Evolutionary conservation across 1,140 invertebrate species (phyloP), one percentile per base, ranked within the genome.

Genomic region (Drosophila ananassae): DNA sequence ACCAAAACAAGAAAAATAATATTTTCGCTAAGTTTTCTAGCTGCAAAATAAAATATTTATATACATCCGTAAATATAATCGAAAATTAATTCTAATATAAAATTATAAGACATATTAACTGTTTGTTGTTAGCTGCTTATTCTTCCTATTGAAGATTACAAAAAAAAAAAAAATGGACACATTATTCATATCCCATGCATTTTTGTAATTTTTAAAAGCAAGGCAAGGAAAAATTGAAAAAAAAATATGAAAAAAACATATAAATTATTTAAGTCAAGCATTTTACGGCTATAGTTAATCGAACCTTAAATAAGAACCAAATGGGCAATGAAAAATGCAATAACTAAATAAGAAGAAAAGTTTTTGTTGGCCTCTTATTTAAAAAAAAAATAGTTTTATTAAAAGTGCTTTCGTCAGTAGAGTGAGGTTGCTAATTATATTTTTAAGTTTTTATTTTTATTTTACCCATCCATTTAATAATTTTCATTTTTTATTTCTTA

Each of bases 101-200:
- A 28, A 52, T 44, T 59, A 59, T 48, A 83, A 63, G 57, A 57
- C 73, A 59, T 79, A 77, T 71, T 84, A 84, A 84, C 81, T 84
- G 81, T 84, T 83, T 89, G 82, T 89, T 89, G 83, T 89, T 89
- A 89, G 83, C 83, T 83, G 83, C 83, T 89, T 89, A 76, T 76
- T 89, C 82, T 87, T 87, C 82, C 82, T 87, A 87, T 89, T 87
- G 82, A 87, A 87, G 82, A 87, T 73, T 82, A 72, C 58, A 54
- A 55, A 62, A 57, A 60, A 32, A 21, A 61, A 52, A 57, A 60
- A 32, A 21, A 61, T 46, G 21, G 50, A 56, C 39, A 61, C 8
- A 68, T 63, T 48, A 57, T 69, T 69, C 66, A 69, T 69, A 69
- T 69, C 66, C 66, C 66, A 39, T 68, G 66, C 66, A 68, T 69